Conservation (phyloP, 1,140 invertebrate species). For the Drosophila pallidifrons region DNA sequence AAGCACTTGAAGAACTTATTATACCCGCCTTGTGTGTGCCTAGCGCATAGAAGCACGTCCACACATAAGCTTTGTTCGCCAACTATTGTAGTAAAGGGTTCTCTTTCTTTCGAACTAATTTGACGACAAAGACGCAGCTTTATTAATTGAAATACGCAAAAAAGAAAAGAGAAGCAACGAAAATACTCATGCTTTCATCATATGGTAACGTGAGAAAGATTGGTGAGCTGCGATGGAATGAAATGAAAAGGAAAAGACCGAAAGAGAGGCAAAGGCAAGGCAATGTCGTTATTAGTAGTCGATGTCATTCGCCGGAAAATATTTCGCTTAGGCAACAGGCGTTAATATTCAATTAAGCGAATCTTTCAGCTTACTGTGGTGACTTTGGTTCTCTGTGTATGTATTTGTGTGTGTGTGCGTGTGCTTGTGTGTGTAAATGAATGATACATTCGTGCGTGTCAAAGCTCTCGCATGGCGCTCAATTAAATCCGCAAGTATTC, state of each 20-base stretch:
- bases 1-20: too few relatives aligned
- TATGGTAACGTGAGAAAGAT: slow-evolving; percentile 34
- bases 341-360: slow-evolving; percentile 57
- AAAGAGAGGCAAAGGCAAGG: too few relatives aligned
- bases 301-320: slow-evolving; percentile 42
- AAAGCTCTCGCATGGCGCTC: slow-evolving; percentile 47
- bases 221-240: not conserved
- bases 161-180: slow-evolving; percentile 9
- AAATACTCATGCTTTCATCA: slow-evolving; percentile 16
- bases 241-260: not conserved
- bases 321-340: slow-evolving; percentile 45
- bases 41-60: slow-evolving; percentile 13
- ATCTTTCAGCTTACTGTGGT: slow-evolving; percentile 17
- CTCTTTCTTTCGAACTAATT: slow-evolving; percentile 39
- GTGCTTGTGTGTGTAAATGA: slow-evolving; percentile 22
- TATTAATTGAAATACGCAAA: slow-evolving; percentile 50
- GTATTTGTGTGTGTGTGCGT: slow-evolving; percentile 15
- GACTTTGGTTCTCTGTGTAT: not conserved
- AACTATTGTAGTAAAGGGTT: slow-evolving; percentile 27
- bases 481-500: slow-evolving; percentile 44
- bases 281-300: slow-evolving; percentile 27
- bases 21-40: not conserved
- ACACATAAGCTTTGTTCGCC: not conserved
- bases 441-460: slow-evolving; percentile 18
- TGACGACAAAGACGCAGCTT: slow-evolving; percentile 48